Evolutionary conservation across 1,140 invertebrate species (phyloP).

Genomic region (Drosophila pandora): DNA sequence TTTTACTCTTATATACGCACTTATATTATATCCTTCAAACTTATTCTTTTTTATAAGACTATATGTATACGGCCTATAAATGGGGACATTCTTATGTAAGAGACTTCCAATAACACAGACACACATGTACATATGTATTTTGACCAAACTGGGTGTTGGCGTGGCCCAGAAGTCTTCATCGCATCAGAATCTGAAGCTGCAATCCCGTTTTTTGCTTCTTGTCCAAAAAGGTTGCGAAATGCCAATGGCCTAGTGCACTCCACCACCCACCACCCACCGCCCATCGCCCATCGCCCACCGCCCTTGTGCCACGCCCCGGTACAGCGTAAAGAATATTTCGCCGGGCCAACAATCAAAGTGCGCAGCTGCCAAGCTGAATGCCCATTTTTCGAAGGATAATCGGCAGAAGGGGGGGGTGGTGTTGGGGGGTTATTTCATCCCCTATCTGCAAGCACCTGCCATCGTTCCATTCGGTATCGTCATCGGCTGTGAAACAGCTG

Average conservation of each 20-base stretch:
- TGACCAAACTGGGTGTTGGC: constrained; percentile 49
- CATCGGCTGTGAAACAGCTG: constrained; percentile 67
- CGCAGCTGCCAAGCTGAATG: constrained; percentile 54
- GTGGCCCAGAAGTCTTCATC: constrained; percentile 45
- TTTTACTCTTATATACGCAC: too few species aligned
- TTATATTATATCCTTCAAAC: too few species aligned
- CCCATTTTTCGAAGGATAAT: constrained; percentile 31
- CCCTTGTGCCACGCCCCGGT: constrained; percentile 48
- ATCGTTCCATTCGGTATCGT: constrained; percentile 47
- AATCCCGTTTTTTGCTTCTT: constrained; percentile 37
- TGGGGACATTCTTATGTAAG: constrained; percentile 17
- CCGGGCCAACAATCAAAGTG: constrained; percentile 48
- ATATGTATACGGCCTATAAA: constrained; percentile 9
- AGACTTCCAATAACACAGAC: constrained; percentile 16
- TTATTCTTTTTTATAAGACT: too few species aligned
- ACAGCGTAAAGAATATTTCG: constrained; percentile 34
- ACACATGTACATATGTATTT: constrained; percentile 22
- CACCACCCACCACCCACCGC: constrained; percentile 12
- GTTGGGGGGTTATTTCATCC: not conserved
- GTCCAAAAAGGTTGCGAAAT: constrained; percentile 65
- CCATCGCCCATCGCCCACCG: constrained; percentile 9
- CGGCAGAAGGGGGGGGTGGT: not conserved
- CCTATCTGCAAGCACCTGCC: constrained; percentile 5
- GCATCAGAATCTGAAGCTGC: constrained; percentile 54
- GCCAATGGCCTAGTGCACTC: constrained; percentile 80